Percentiles rank a stretch among this genome's conserved stretches.
Conservation (phyloP, 2,888 invertebrate species). For the Sinelater perroti region DNA sequence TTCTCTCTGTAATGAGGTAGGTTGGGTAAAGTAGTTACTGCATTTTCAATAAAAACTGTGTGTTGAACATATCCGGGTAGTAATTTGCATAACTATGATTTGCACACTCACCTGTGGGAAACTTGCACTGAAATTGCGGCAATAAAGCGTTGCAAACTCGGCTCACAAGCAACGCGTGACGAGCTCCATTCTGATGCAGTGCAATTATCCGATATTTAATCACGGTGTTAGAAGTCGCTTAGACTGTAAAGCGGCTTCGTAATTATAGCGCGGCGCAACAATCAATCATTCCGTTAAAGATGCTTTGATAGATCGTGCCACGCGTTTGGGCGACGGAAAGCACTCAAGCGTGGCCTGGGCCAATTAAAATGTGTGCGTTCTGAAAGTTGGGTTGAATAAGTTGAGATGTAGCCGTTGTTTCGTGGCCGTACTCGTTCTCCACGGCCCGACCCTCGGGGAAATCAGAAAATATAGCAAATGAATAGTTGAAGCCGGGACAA, state of each 20-base stretch:
- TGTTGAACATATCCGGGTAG: no score
- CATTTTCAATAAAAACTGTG: no score
- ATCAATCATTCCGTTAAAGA: conserved; percentile 24
- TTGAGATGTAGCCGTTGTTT: no score
- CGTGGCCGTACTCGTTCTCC: no score
- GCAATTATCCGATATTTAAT: conserved; percentile 31
- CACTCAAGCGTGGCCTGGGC: no score
- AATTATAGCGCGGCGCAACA: conserved; percentile 22
- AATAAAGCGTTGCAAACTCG: conserved; percentile 10
- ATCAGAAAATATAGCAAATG: conserved; percentile 3
- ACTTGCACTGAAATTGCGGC: conserved; percentile 2
- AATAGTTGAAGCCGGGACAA: conserved; percentile 1
- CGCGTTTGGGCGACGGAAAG: conserved; percentile 5
- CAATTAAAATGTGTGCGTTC: no score
- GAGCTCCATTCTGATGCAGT: conserved; percentile 21
- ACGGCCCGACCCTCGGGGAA: neutral
- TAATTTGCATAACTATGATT: no score
- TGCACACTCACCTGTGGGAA: conserved; percentile 1
- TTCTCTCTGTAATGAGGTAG: no score
- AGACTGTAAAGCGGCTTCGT: conserved; percentile 19
- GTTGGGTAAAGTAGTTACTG: no score
- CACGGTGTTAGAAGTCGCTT: conserved; percentile 23
- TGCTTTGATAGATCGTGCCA: conserved; percentile 15
- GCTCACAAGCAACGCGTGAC: conserved; percentile 20
- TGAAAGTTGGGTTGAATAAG: no score